These are phyloP conservation scores for Sebastes taczanowskii DNA, from an alignment of 2,797 vertebrate species.

Conservation along the genomic window DNA sequence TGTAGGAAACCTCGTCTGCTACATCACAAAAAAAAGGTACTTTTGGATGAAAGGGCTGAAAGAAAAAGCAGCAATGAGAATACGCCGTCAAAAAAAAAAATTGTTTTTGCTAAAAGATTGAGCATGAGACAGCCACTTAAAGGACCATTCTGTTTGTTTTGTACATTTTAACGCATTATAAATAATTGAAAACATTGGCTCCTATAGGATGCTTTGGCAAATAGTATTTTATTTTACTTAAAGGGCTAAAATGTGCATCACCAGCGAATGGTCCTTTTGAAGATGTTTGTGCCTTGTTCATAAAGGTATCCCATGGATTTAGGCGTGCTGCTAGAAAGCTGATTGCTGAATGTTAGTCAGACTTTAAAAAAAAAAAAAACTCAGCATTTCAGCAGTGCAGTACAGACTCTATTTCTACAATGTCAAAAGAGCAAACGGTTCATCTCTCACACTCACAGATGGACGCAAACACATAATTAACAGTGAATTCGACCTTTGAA, in stretches of 20 bases:
- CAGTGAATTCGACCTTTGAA: neutral
- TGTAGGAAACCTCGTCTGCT: slow-evolving; percentile 27
- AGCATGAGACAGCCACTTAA: neutral
- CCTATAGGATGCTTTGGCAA: slow-evolving; percentile 18
- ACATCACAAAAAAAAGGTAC: neutral
- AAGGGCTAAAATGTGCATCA: slow-evolving; percentile 33
- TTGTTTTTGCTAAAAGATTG: neutral
- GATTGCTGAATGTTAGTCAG: slow-evolving; percentile 35
- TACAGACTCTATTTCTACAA: neutral
- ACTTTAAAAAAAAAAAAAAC: neutral
- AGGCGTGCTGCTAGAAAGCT: neutral
- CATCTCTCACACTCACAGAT: neutral
- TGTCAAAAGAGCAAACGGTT: neutral
- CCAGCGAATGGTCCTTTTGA: slow-evolving; percentile 14
- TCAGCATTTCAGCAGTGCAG: slow-evolving; percentile 13
- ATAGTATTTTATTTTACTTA: neutral
- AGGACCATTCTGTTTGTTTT: slow-evolving; percentile 27
- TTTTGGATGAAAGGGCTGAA: slow-evolving; percentile 18
- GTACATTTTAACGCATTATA: slow-evolving; percentile 23
- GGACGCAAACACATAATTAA: neutral
- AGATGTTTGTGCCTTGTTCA: slow-evolving; percentile 69
- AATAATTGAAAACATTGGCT: neutral
- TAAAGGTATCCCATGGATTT: slow-evolving; percentile 38
- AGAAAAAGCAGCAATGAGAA: neutral
- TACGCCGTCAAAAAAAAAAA: neutral